Conservation (phyloP, 2,113 vertebrate species). For the Pterocles burchelli region DNA sequence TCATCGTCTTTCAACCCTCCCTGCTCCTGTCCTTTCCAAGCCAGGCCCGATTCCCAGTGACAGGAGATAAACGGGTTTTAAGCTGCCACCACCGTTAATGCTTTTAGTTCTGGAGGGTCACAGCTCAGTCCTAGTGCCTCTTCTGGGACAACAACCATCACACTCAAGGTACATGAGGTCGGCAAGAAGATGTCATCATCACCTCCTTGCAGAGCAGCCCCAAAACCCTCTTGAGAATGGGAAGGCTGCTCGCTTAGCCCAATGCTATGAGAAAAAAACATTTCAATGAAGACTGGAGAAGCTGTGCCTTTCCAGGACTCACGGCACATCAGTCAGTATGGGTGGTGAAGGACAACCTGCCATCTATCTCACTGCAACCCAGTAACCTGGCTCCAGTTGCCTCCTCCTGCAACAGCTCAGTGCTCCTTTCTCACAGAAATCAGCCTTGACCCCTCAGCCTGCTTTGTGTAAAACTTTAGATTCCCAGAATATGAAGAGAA, state of each 20-base stretch:
- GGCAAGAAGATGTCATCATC: neutral
- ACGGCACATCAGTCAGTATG: neutral
- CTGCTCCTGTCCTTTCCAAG: neutral
- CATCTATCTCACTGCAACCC: fast-evolving
- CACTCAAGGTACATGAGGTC: neutral
- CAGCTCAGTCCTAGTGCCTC: neutral
- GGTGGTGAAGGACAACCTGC: neutral
- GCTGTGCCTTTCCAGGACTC: neutral
- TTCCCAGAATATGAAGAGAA: neutral
- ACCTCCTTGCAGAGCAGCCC: neutral
- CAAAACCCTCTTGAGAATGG: neutral
- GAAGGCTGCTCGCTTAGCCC: neutral
- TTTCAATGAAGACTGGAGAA: neutral
- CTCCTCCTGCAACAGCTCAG: neutral
- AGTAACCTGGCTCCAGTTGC: neutral
- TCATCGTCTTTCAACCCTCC: neutral
- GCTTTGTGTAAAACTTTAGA: neutral
- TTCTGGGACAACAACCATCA: neutral
- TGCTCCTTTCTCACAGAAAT: neutral
- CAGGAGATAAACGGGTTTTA: neutral
- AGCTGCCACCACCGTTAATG: neutral
- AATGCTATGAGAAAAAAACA: neutral
- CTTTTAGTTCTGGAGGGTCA: neutral
- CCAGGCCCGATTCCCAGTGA: neutral
- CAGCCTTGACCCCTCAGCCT: neutral